Conservation (phyloP, 2,888 invertebrate species). For the Chorisops tibialis region DNA sequence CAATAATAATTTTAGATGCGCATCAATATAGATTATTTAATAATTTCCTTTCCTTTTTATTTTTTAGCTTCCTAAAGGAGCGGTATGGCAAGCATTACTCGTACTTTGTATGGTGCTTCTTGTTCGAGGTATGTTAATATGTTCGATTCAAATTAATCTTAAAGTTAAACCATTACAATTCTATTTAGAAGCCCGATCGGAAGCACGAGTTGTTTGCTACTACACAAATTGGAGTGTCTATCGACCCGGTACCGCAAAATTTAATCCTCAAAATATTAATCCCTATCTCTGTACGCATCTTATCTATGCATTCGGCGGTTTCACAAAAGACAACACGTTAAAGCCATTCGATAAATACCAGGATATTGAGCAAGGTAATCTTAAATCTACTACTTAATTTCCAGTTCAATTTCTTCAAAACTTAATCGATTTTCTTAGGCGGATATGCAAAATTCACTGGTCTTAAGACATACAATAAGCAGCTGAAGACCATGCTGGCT, state of each 20-base stretch:
- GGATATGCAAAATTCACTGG: conserved; percentile 93
- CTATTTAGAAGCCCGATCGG: conserved; percentile 49
- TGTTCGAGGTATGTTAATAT: conserved; percentile 43
- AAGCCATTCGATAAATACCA: conserved; percentile 94
- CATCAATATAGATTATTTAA: no score
- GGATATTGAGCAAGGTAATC: conserved; percentile 87
- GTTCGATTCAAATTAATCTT: conserved; percentile 6
- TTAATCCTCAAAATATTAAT: conserved; percentile 91
- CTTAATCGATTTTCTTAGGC: conserved; percentile 56
- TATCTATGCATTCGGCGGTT: conserved; percentile 88
- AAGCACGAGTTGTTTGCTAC: conserved; percentile 82
- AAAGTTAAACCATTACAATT: conserved; percentile 1
- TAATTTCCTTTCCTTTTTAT: no score
- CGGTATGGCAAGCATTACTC: conserved; percentile 48
- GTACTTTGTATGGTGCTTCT: conserved; percentile 44
- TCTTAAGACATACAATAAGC: conserved; percentile 87
- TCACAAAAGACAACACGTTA: conserved; percentile 85
- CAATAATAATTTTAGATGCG: no score
- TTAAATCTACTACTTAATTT: not conserved
- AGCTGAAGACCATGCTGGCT: conserved; percentile 84
- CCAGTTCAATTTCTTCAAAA: not conserved
- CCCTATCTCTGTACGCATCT: conserved; percentile 92
- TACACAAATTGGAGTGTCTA: conserved; percentile 94
- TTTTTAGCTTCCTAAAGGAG: conserved; percentile 49
- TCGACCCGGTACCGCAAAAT: conserved; percentile 84